Evolutionary conservation across 2,113 vertebrate genomes (phyloP), one percentile per base, ranked within the genome.

Genomic region (Ptilonorhynchus violaceus): DNA sequence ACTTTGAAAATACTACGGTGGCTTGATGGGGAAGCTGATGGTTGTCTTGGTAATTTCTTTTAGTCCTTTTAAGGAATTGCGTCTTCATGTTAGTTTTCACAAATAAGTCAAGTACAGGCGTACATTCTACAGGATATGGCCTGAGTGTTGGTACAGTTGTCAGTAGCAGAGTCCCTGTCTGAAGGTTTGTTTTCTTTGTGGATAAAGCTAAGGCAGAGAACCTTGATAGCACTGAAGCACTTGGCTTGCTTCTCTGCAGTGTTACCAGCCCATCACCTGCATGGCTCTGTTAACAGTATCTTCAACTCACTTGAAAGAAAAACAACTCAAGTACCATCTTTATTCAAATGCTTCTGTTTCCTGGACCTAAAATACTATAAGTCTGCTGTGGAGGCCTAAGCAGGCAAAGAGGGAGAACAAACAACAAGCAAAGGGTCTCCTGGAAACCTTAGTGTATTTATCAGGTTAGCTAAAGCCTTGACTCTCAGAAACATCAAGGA

Each of bases 91-190:
- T 35, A 55, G 4, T 76, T 93, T 88, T 80, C 62, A 85, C 14
- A 42, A 67, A 25, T 69, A 80, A 85, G 23, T 37, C 25, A 91
- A 35, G 6, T 50, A 9, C 19, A 79, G 31, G 59, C 7, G 6
- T 64, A 10, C 5, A 7, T 42, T 47, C 8, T 5, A 33, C 1
- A 1, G 41, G 13, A 41, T 50, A 28, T 1, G 13, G 0, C 30
- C 6, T 27, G 20, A 50, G 0, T 21, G 11, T 69, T 84, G 27
- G 8, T 49, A 28, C 19, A 23, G 1, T 56, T 66, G 10, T 67
- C 22, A 89, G 9, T 89, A 58, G 39, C 11, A 17, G 33, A 28
- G 28, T 58, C 19, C 28, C 25, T 49, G 35, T 19, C 46, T 90
- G 72, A 80, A 64, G 28, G 7, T 35, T 10, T 66, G 18, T 28